Conservation (phyloP, 2,113 vertebrate genomes). For the Fregetta grallaria region DNA sequence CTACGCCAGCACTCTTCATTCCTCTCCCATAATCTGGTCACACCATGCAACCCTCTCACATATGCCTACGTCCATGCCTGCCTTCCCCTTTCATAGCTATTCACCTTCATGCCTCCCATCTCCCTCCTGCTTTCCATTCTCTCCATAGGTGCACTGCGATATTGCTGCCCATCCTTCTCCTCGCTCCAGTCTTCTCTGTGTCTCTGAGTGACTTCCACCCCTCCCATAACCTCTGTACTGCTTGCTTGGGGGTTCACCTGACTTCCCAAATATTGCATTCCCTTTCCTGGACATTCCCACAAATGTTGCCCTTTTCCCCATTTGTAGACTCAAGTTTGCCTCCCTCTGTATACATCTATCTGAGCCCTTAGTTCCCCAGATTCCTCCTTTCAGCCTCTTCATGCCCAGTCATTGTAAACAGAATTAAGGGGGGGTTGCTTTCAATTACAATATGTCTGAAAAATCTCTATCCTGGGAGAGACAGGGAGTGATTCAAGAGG, state of each 20-base stretch:
- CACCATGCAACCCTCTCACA: neutral
- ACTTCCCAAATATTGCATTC: neutral
- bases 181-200: neutral
- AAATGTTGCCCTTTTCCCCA: neutral
- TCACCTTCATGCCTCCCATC: neutral
- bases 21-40: neutral
- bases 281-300: neutral
- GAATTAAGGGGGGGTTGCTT: neutral
- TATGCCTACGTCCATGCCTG: neutral
- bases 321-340: neutral
- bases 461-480: neutral
- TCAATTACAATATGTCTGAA: neutral
- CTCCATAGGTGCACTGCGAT: neutral
- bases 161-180: neutral
- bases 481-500: neutral
- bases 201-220: neutral
- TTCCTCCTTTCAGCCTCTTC: neutral
- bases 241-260: neutral
- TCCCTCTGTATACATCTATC: neutral
- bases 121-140: neutral
- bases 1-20: neutral
- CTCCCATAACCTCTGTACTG: neutral
- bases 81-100: neutral
- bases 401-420: neutral
- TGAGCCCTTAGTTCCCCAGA: neutral